Percentiles rank a stretch among this genome's conserved stretches.
Conservation (phyloP, 2,797 vertebrate genomes). For the Emydoidea blandingii region DNA sequence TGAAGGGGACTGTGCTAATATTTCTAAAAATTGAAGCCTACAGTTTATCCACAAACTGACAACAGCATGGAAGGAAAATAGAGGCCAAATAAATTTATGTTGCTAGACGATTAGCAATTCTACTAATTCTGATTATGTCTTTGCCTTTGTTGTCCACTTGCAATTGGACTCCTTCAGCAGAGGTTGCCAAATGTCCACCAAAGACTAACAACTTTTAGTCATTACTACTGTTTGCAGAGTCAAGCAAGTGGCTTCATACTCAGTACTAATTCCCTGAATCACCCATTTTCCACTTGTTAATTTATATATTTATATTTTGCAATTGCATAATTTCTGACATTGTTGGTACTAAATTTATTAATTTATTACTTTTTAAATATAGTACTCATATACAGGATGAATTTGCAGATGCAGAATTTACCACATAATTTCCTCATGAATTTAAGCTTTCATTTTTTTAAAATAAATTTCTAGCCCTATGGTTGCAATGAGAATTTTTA, state of each 20-base stretch:
- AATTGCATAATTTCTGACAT: neutral
- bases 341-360: neutral
- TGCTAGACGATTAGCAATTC: neutral
- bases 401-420: neutral
- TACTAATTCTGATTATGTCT: neutral
- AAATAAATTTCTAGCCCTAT: neutral
- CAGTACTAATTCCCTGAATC: neutral
- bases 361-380: neutral
- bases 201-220: neutral
- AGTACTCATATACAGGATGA: neutral
- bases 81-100: neutral
- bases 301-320: neutral
- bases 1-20: neutral
- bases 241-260: neutral
- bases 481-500: neutral
- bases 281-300: neutral
- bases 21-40: neutral
- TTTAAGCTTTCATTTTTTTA: neutral
- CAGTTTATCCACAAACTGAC: neutral
- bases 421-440: neutral
- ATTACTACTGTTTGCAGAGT: neutral
- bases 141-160: neutral
- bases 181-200: neutral
- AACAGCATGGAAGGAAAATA: neutral
- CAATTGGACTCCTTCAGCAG: neutral